Conservation (phyloP, 1,140 invertebrate species). For the Himalopsyche phryganea region DNA sequence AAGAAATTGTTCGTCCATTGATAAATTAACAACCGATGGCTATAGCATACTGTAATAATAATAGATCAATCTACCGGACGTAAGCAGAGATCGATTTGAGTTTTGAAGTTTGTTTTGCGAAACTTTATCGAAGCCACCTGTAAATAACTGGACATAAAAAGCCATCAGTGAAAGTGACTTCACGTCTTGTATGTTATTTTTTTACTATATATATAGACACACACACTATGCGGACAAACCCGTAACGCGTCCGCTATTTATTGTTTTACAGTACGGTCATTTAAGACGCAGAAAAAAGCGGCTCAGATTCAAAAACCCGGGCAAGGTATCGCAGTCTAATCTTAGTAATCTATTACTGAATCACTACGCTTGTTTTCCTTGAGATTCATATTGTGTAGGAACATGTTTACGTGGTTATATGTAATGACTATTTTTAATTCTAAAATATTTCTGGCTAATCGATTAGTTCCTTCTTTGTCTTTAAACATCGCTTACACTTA, state of each 20-base stretch:
- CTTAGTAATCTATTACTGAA: conserved; percentile 9
- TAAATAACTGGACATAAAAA: conserved; percentile 9
- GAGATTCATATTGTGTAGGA: too few species aligned
- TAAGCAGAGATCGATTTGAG: too few species aligned
- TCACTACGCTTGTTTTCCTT: conserved; percentile 12
- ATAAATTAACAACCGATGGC: too few species aligned
- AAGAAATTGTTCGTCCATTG: too few species aligned
- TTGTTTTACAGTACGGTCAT: conserved; percentile 32
- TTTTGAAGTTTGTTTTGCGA: too few species aligned
- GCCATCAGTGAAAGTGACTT: conserved; percentile 33
- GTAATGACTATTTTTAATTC: too few species aligned
- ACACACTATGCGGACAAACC: not conserved
- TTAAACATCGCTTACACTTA: too few species aligned
- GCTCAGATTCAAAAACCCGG: conserved; percentile 15
- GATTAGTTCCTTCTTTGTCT: too few species aligned
- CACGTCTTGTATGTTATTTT: conserved; percentile 17
- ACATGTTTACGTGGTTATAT: too few species aligned
- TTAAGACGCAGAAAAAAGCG: conserved; percentile 26
- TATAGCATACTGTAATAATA: too few species aligned
- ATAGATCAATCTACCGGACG: too few species aligned
- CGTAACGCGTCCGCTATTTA: conserved; percentile 24
- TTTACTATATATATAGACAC: not conserved
- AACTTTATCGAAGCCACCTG: not conserved
- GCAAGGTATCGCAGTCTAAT: conserved; percentile 4
- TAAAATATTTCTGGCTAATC: too few species aligned